Base-by-base conservation (phyloP, 2,797 vertebrate species). In the Enteromius paludinosus region DNA sequence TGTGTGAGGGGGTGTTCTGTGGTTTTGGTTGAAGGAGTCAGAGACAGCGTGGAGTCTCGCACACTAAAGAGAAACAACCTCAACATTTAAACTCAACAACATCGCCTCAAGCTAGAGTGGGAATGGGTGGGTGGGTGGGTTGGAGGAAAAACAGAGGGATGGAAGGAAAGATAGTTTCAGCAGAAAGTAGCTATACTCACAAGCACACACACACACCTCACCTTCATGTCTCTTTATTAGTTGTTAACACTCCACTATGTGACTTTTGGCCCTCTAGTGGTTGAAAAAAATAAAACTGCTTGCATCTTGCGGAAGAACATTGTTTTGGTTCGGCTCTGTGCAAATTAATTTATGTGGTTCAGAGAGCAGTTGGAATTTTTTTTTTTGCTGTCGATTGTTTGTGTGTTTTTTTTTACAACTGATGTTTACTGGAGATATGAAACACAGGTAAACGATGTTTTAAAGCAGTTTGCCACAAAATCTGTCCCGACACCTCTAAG, bases 21-120 rank as follows among this genome's bases (percentile, higher is more conserved):
- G 94, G 94, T 94, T 95, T 93, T 92, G 92, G 91, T 92, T 93
- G 93, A 90, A 91, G 93, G 93, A 95, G 93, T 93, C 93, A 94
- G 93, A 95, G 94, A 95, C 94, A 95, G 94, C 92, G 93, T 93
- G 94, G 94, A 95, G 94, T 94, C 94, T 94, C 85, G 90, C 92
- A 93, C 93, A 94, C 92, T 93, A 93, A 94, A 93, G 92, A 94
- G 92, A 94, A 95, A 94, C 92, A 93, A 94, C 94, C 93, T 87
- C 93, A 93, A 92, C 91, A 92, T 91, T 92, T 91, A 88, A 64
- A 91, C 93, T 93, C 93, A 93, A 92, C 92, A 94, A 92, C 91
- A 92, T 83, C 87, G 90, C 93, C 91, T 86, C 59, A 85, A 91
- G 92, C 93, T 88, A 89, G 87, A 66, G 86, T 83, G 87, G 87